Evolutionary conservation across 2,888 invertebrate genomes (phyloP), one percentile per base, ranked within the genome.

Genomic region (Pseudococcus longispinus): DNA sequence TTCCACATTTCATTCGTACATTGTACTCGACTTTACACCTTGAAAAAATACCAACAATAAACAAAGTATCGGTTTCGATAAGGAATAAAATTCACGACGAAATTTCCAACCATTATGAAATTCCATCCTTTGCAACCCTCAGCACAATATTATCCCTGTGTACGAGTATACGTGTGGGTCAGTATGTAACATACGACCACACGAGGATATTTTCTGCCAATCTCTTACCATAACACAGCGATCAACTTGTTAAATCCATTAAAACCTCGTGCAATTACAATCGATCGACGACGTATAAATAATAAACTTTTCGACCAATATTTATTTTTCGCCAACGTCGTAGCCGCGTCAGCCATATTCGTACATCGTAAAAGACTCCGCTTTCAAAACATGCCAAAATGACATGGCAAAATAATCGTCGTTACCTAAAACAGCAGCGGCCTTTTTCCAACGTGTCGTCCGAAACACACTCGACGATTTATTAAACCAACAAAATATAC

Each of bases 391-490:
- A 70, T 29, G 70, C 26, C 70, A 32, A 70, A 60, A 60, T 23
- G 23, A 60, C 20, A 23, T 55, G 23, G 15, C 18, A 70, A 70
- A 70, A 70, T 70, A 70, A 70, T 70, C 29, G 70, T 29, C 15
- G 70, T 11, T 70, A 60, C 60, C 60, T 23, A 60, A 60, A 60
- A 51, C 37, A 37, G 15, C 60, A 60, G 60, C 20, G 11, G 60
- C 60, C 20, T 60, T 60, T 60, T 60, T 60, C 23, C 23, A 60
- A 60, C 23, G 20, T 60, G 8, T 60, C 23, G 11, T 11, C 60
- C 13, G 32, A 70, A 70, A 70, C 60, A 70, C 29, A 70, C n/a
- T 29, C 29, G 70, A 70, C 70, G 70, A 70, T 70, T 70, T 70
- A 70, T 70, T 70, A 70, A 70, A 70, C 70, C 70, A 70, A 70